Percentiles rank a stretch among this genome's conserved stretches.
Conservation (phyloP, 2,113 vertebrate genomes). For the Cyprinodon brontotheroides region DNA sequence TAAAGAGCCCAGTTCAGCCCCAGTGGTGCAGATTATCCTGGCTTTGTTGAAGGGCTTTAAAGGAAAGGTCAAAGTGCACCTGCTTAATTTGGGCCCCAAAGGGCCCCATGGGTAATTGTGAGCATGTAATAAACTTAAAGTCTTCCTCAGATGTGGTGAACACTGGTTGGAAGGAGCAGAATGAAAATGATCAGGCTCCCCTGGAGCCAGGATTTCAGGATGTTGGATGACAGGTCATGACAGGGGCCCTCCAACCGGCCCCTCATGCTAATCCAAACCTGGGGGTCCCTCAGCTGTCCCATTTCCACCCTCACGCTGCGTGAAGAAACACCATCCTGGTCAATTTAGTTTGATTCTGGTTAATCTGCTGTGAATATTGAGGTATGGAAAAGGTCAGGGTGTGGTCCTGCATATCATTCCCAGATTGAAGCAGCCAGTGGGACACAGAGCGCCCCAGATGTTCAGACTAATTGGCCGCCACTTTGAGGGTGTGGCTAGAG, state of each 20-base stretch:
- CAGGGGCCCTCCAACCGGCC: conserved; percentile 49
- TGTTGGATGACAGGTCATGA: conserved; percentile 60
- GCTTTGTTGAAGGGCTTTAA: conserved; percentile 76
- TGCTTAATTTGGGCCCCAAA: conserved; percentile 77
- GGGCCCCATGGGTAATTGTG: conserved; percentile 80
- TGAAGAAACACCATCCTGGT: conserved; percentile 48
- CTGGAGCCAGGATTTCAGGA: conserved; percentile 48
- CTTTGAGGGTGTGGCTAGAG: conserved; percentile 21
- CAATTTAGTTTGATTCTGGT: conserved; percentile 43
- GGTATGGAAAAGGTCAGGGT: conserved; percentile 46
- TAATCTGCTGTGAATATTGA: conserved; percentile 44
- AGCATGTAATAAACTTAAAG: conserved; percentile 77
- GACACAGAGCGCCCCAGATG: conserved; percentile 42
- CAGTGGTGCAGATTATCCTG: conserved; percentile 76
- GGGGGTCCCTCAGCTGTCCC: conserved; percentile 23
- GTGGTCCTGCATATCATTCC: conserved; percentile 43
- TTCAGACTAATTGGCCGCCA: conserved; percentile 58
- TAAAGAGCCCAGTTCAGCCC: conserved; percentile 69
- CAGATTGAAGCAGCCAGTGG: conserved; percentile 41
- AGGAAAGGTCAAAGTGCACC: conserved; percentile 78
- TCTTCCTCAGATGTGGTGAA: conserved; percentile 40
- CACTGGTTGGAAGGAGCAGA: conserved; percentile 3
- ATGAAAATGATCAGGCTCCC: conserved; percentile 47
- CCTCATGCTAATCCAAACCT: conserved; percentile 53
- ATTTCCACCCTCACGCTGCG: conserved; percentile 26